These are phyloP conservation scores for Oenanthe oenanthe DNA, from an alignment of 2,113 vertebrate genomes.

Conservation along the genomic window DNA sequence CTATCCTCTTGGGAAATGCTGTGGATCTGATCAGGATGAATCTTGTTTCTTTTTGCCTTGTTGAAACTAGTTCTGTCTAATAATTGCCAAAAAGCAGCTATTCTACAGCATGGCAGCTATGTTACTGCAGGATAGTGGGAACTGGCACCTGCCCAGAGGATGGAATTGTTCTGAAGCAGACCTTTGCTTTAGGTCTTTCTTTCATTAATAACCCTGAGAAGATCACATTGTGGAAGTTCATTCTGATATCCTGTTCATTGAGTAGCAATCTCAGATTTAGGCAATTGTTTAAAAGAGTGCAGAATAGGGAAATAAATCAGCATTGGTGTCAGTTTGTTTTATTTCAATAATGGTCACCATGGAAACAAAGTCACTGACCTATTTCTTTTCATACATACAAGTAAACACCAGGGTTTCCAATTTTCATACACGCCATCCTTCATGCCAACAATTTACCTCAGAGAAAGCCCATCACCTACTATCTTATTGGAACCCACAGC, in stretches of 20 bases:
- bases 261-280: constrained; percentile 9
- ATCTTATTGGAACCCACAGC: background rate
- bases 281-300: constrained; percentile 27
- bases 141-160: background rate
- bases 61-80: background rate
- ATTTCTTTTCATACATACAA: constrained; percentile 68
- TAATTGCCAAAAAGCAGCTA: background rate
- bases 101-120: background rate
- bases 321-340: constrained; percentile 69
- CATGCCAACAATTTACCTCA: background rate
- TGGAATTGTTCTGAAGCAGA: background rate
- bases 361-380: constrained; percentile 77
- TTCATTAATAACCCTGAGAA: background rate
- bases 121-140: background rate
- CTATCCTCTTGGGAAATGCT: background rate
- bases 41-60: background rate
- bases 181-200: background rate
- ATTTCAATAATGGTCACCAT: constrained; percentile 75
- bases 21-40: background rate
- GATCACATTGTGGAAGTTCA: background rate
- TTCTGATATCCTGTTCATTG: constrained; percentile 17
- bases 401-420: constrained; percentile 63
- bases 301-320: constrained; percentile 57
- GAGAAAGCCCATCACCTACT: background rate
- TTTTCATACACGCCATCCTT: constrained; percentile 35